A percentile compares a stretch with the other conserved stretches of the same genome.
phyloP scores from a whole-genome alignment of 2,113 vertebrate species.

The Scortum barcoo region DNA sequence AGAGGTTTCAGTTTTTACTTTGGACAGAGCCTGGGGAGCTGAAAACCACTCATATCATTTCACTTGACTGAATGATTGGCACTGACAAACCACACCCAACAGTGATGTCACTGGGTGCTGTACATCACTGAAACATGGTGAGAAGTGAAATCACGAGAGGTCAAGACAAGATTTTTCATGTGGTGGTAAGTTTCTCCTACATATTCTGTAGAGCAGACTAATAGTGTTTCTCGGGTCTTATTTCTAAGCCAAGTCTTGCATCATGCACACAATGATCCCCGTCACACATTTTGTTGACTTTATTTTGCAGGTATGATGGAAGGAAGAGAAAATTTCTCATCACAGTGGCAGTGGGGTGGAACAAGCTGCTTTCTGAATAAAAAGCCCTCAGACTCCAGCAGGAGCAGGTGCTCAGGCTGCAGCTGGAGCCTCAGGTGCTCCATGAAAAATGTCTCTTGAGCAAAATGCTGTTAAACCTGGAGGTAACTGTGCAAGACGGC shows the following conservation, averaged over 20 bases:
- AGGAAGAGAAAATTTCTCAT: not conserved
- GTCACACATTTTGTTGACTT: not conserved
- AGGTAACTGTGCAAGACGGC: not conserved
- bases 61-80: no score
- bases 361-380: slow-evolving; percentile 28
- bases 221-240: no score
- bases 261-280: not conserved
- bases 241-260: not conserved
- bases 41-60: no score
- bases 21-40: no score
- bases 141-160: no score
- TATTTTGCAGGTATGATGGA: not conserved
- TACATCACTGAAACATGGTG: no score
- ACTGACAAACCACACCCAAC: not conserved
- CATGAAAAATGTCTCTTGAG: slow-evolving; percentile 21
- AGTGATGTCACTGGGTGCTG: not conserved
- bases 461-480: slow-evolving; percentile 1
- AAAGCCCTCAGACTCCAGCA: slow-evolving; percentile 19
- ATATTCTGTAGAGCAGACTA: no score
- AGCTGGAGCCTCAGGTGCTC: slow-evolving; percentile 17
- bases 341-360: slow-evolving; percentile 17
- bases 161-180: no score
- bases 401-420: slow-evolving; percentile 12
- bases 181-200: no score
- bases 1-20: no score